A percentile compares a stretch with the other conserved stretches of the same genome.
Evolutionary conservation across 2,113 vertebrate species (phyloP).

Genomic region (Azemiops feae): DNA sequence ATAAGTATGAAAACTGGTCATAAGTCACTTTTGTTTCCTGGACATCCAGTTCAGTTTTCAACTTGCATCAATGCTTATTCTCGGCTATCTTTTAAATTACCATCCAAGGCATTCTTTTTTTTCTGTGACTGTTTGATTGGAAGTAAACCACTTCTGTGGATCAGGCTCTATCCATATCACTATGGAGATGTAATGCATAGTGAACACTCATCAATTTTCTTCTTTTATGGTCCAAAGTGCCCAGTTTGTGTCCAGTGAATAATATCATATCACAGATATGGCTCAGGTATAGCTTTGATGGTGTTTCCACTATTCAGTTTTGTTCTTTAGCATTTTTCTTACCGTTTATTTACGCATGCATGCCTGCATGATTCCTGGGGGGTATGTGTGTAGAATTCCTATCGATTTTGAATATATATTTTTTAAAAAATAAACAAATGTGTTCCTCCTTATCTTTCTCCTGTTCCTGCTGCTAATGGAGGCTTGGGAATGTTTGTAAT

Average conservation of each 20-base stretch:
- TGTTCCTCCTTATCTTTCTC: slow-evolving; percentile 45
- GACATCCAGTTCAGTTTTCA: background rate
- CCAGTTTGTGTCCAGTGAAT: background rate
- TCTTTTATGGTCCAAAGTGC: background rate
- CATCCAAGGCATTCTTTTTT: background rate
- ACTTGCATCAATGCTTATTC: background rate
- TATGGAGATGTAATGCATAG: background rate
- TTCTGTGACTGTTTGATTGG: background rate
- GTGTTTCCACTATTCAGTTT: background rate
- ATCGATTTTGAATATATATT: background rate
- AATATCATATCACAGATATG: background rate
- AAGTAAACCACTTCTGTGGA: background rate
- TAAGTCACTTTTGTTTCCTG: background rate
- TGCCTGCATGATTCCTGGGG: background rate
- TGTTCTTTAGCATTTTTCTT: background rate
- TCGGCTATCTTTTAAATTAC: background rate
- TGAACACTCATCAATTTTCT: background rate
- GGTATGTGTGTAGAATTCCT: background rate
- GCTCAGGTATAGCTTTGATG: background rate
- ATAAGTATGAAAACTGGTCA: background rate
- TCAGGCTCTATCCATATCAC: background rate
- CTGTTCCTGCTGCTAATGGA: slow-evolving; percentile 45
- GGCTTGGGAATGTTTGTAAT: slow-evolving; percentile 26
- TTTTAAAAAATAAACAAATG: background rate
- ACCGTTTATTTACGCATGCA: background rate